Conservation (phyloP, 2,888 invertebrate species). For the Epinotia bilunana region DNA sequence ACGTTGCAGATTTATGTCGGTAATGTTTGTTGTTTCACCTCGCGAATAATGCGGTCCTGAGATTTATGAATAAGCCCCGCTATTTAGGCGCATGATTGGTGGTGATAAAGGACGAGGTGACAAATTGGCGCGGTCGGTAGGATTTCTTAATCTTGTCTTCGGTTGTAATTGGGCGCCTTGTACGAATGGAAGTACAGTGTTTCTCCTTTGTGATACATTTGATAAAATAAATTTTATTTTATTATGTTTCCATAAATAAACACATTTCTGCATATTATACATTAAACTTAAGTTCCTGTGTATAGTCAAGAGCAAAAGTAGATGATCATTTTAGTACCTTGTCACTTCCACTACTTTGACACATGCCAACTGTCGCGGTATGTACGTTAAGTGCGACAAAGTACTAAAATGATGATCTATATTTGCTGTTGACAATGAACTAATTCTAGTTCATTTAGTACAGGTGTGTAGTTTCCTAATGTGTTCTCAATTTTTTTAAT, state of each 20-base stretch:
- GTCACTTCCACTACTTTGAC: no score
- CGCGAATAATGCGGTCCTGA: slow-evolving; percentile 76
- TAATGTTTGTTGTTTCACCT: slow-evolving; percentile 84
- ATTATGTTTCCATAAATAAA: background rate
- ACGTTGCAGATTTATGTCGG: slow-evolving; percentile 83
- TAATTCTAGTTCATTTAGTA: no score
- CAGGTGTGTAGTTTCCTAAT: no score
- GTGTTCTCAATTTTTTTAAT: no score
- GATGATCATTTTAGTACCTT: no score
- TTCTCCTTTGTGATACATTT: background rate
- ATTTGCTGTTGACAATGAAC: no score
- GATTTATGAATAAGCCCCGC: slow-evolving; percentile 81
- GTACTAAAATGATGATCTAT: no score
- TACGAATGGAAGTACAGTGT: background rate
- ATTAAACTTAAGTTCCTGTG: no score
- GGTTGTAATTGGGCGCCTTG: slow-evolving; percentile 20
- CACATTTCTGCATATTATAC: no score
- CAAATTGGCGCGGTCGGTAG: slow-evolving; percentile 49
- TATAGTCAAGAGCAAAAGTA: no score
- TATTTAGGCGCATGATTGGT: slow-evolving; percentile 74
- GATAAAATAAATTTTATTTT: background rate
- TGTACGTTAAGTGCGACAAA: no score
- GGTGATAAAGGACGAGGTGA: slow-evolving; percentile 67
- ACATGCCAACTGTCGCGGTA: no score
- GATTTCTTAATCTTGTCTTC: slow-evolving; percentile 33